Conservation (phyloP, 2,113 vertebrate species). For the Cromileptes altivelis region DNA sequence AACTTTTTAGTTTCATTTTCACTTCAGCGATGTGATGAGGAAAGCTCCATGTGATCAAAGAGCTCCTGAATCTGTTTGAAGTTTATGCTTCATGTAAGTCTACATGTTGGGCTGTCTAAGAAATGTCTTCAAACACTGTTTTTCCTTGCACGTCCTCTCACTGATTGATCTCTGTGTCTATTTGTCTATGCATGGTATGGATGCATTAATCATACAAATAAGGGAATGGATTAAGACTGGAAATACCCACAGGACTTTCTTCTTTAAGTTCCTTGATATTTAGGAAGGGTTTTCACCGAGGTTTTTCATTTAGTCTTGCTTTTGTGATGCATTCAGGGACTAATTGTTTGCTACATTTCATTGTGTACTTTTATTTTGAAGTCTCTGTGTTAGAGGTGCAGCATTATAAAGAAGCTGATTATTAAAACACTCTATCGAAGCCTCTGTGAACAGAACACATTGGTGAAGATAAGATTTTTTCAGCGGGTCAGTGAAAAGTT, state of each 20-base stretch:
- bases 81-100: not conserved
- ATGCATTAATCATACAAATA: not conserved
- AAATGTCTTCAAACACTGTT: not conserved
- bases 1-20: not conserved
- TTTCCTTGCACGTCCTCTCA: not conserved
- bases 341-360: not conserved
- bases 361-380: not conserved
- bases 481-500: not conserved
- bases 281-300: not conserved
- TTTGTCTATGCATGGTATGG: not conserved
- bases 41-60: slow-evolving; percentile 4
- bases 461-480: not conserved
- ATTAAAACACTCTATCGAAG: too few species aligned
- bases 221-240: not conserved
- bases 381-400: not conserved
- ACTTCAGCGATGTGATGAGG: not conserved
- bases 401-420: not conserved
- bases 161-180: not conserved
- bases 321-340: not conserved
- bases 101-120: not conserved
- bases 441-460: not conserved
- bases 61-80: not conserved
- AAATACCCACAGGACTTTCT: not conserved
- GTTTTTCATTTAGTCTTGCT: not conserved
- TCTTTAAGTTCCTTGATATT: not conserved